Evolutionary conservation across 2,888 invertebrate species (phyloP).

Genomic region (Andrena chrysosceles): DNA sequence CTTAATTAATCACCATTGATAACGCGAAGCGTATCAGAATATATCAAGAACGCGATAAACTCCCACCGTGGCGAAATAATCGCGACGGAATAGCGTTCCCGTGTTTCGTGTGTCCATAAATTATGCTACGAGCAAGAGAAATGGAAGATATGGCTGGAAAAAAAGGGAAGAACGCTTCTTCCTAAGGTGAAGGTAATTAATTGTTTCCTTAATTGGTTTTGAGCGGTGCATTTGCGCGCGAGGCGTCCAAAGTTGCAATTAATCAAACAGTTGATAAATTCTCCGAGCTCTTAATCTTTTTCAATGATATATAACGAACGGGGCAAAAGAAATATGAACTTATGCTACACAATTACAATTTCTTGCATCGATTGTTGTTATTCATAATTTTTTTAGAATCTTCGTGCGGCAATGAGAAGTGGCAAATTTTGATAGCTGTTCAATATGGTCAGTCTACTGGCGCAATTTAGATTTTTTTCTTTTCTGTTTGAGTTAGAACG

Average conservation of each 20-base stretch:
- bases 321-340: slow-evolving; percentile 1
- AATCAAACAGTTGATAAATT: slow-evolving; percentile 42
- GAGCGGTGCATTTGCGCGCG: slow-evolving; percentile 22
- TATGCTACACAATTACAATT: neutral
- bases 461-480: neutral
- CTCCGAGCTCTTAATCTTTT: slow-evolving; percentile 21
- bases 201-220: slow-evolving; percentile 45
- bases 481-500: neutral
- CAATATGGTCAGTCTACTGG: neutral
- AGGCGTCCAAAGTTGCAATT: slow-evolving; percentile 16
- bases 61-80: neutral
- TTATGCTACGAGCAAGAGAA: slow-evolving; percentile 1
- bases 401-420: too few species aligned
- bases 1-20: slow-evolving; percentile 35
- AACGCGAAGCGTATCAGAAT: neutral
- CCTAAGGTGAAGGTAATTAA: slow-evolving; percentile 41
- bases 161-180: slow-evolving; percentile 14
- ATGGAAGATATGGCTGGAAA: slow-evolving; percentile 31
- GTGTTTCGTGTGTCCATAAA: slow-evolving; percentile 6
- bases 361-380: neutral
- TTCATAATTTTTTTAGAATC: neutral
- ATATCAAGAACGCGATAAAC: neutral
- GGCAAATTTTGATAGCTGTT: neutral
- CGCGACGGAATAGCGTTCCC: neutral
- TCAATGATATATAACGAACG: neutral